A percentile compares a stretch with the other conserved stretches of the same genome.
These are phyloP conservation scores for Drosophila sechellia DNA, from an alignment of 1,140 invertebrate genomes.

Conservation along the genomic window DNA sequence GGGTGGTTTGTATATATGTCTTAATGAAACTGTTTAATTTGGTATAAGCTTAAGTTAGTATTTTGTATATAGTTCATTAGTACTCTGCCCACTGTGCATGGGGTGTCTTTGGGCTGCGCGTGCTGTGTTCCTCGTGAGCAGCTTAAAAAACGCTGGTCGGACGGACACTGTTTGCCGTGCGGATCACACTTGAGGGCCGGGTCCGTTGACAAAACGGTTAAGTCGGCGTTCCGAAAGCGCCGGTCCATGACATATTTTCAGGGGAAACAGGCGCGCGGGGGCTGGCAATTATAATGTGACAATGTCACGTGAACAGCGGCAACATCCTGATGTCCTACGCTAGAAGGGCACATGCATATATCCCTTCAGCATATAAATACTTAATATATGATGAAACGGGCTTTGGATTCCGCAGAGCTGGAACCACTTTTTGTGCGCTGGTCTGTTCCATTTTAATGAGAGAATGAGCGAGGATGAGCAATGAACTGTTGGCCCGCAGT, in stretches of 20 bases:
- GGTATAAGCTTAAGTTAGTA: not conserved
- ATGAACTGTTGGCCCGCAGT: conserved; percentile 39
- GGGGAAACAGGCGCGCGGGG: conserved; percentile 23
- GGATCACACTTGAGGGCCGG: conserved; percentile 73
- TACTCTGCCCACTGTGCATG: conserved; percentile 23
- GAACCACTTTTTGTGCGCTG: conserved; percentile 59
- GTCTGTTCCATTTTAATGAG: conserved; percentile 81
- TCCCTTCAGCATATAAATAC: not conserved
- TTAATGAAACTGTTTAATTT: not conserved
- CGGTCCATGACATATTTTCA: conserved; percentile 39
- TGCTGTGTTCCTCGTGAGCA: conserved; percentile 57
- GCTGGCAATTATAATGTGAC: conserved; percentile 66
- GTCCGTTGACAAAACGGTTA: conserved; percentile 69
- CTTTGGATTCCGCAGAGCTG: not conserved
- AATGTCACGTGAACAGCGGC: conserved; percentile 55
- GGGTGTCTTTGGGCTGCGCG: conserved; percentile 44
- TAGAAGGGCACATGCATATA: not conserved
- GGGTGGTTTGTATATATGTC: too few relatives aligned
- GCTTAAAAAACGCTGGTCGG: conserved; percentile 70
- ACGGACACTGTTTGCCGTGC: conserved; percentile 65
- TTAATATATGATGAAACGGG: not conserved
- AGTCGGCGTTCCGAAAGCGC: conserved; percentile 48
- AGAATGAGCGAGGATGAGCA: conserved; percentile 40
- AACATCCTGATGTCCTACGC: conserved; percentile 45
- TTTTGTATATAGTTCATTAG: not conserved